A percentile compares a stretch with the other conserved stretches of the same genome.
phyloP scores from a whole-genome alignment of 2,797 vertebrate genomes.

The Crypturellus tataupa region DNA sequence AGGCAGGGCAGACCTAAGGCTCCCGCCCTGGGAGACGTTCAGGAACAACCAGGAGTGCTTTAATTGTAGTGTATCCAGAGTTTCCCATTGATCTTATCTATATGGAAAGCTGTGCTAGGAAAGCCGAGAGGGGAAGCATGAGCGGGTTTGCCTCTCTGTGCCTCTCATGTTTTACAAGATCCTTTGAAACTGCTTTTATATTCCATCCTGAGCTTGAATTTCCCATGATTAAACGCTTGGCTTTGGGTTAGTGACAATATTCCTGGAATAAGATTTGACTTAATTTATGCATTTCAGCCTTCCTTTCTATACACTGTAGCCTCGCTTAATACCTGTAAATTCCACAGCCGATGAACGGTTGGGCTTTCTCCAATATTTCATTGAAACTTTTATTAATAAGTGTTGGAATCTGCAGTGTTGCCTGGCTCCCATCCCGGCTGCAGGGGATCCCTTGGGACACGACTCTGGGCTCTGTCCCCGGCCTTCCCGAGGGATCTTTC shows the following conservation, averaged over 20 bases:
- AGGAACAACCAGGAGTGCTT: neutral
- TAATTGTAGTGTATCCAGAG: neutral
- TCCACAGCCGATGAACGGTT: neutral
- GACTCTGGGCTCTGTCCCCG: neutral
- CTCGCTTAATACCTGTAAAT: neutral
- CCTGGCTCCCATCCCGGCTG: neutral
- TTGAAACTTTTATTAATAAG: neutral
- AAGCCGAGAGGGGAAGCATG: neutral
- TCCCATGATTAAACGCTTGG: neutral
- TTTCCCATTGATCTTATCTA: constrained; percentile 10
- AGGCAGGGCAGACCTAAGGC: neutral
- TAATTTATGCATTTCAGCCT: neutral
- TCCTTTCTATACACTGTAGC: neutral
- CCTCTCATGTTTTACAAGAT: neutral
- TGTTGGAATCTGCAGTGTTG: neutral
- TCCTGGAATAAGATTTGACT: neutral
- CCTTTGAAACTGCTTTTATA: constrained; percentile 26
- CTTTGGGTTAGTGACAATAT: constrained; percentile 12
- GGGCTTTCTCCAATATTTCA: neutral
- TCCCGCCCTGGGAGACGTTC: neutral
- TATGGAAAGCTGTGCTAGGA: rapidly evolving
- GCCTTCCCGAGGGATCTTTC: neutral
- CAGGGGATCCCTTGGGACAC: neutral
- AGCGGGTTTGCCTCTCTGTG: neutral
- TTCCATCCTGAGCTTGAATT: constrained; percentile 2